A percentile compares a stretch with the other conserved stretches of the same genome.
phyloP scores from a whole-genome alignment of 2,888 invertebrate genomes.

The Limenitis camilla region DNA sequence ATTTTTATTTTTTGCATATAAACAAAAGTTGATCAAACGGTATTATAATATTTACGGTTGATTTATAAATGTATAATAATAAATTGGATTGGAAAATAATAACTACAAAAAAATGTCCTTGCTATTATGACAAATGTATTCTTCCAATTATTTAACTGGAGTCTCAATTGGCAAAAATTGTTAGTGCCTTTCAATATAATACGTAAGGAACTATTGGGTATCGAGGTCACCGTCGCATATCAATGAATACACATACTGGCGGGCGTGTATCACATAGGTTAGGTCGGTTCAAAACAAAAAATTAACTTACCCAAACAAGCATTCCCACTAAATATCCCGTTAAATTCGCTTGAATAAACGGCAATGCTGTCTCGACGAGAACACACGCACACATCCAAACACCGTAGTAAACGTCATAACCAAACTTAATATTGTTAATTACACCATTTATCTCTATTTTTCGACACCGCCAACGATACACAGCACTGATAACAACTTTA shows the following conservation, averaged over 20 bases:
- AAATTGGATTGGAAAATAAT: too few relatives aligned
- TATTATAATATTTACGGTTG: too few relatives aligned
- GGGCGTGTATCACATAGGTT: slow-evolving; percentile 46
- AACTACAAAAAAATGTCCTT: too few relatives aligned
- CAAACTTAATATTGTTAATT: slow-evolving; percentile 67
- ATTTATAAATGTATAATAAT: too few relatives aligned
- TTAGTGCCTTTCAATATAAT: slow-evolving; percentile 47
- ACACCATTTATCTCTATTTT: slow-evolving; percentile 53
- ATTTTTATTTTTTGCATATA: too few relatives aligned
- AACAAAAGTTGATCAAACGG: too few relatives aligned
- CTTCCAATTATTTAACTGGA: slow-evolving; percentile 1
- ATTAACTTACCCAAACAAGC: slow-evolving; percentile 53
- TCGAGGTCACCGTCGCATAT: slow-evolving; percentile 48
- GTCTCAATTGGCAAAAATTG: slow-evolving; percentile 37
- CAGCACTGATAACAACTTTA: slow-evolving; percentile 46
- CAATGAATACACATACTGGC: slow-evolving; percentile 34
- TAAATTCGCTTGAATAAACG: slow-evolving; percentile 69
- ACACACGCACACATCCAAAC: slow-evolving; percentile 60
- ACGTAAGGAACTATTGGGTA: slow-evolving; percentile 37
- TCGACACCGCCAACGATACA: slow-evolving; percentile 52
- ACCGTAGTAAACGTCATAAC: slow-evolving; percentile 69
- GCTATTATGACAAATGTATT: neutral
- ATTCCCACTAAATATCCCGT: slow-evolving; percentile 61
- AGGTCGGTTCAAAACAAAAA: slow-evolving; percentile 49
- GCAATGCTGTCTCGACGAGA: slow-evolving; percentile 57